Evolutionary conservation across 2,888 invertebrate species (phyloP), one percentile per base, ranked within the genome.

Genomic region (Melinopterus prodromus): DNA sequence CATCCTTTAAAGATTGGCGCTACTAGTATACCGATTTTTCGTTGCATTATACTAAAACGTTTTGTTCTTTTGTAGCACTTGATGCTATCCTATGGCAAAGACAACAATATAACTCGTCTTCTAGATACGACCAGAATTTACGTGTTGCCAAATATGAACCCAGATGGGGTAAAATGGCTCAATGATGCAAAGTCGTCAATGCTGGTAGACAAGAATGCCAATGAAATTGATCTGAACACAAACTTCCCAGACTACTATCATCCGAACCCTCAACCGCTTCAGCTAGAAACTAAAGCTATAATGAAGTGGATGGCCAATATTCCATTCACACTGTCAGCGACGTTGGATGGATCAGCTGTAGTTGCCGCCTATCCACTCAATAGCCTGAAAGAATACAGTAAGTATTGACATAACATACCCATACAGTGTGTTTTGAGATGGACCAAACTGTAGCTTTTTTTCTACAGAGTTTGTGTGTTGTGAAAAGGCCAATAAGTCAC

Each of bases 71-170:
- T 85, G 82, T 87, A 91, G 90, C 89, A 90, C 86, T 85, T 92
- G 81, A 88, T 90, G 76, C 88, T 87, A 36, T 89, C 88, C 81
- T 92, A 91, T 84, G 83, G 87, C 7, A 86, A 82, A 7, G 89
- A 93, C 85, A 84, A 88, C 4, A 90, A 89, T 80, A 90, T 93
- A 6, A 87, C 86, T 71, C 92, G 92, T 90, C 89, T 95, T 38
- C 86, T 95, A 84, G 91, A 93, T 84, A 92, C 92, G 85, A 95
- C 95, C 2, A 89, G 92, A 75, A 92, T 95, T 82, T 94, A 95
- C 87, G 90, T 95, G 82, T 89, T 95, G 89, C 94, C 95, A 0
- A 92, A 92, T 9, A 92, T 95, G 93, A 95, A 95, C 87, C 95
- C 95, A 0, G 95, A 95, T 86, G 95, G 95, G 37, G 95, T 93